Evolutionary conservation across 2,797 vertebrate species (phyloP).

Genomic region (Neosilurus hyrtlii): DNA sequence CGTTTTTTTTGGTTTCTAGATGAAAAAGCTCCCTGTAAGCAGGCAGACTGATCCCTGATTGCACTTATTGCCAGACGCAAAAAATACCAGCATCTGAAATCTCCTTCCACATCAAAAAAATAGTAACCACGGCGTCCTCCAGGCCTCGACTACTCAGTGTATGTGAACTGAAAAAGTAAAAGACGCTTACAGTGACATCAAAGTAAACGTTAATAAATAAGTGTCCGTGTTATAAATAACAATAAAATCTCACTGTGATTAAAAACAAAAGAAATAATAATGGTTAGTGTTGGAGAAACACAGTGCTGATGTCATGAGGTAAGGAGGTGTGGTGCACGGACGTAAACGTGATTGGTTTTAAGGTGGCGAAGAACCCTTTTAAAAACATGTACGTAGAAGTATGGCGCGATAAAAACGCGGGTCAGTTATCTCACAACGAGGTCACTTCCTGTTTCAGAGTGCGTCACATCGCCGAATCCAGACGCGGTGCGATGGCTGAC

Average conservation of each 20-base stretch:
- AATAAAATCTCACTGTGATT: neutral
- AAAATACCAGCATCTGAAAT: neutral
- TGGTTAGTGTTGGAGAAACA: slow-evolving; percentile 8
- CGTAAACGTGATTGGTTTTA: neutral
- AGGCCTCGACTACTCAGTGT: neutral
- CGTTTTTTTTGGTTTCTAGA: neutral
- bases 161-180: neutral
- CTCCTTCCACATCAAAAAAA: no score
- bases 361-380: neutral
- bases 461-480: neutral
- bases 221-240: neutral
- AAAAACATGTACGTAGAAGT: neutral
- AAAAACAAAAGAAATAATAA: neutral
- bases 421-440: neutral
- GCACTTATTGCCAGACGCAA: slow-evolving; percentile 16
- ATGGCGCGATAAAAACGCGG: no score
- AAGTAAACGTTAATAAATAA: slow-evolving; percentile 18
- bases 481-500: no score
- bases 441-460: neutral
- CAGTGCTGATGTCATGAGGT: slow-evolving; percentile 2
- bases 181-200: no score
- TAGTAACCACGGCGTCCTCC: neutral
- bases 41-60: slow-evolving; percentile 4
- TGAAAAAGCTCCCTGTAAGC: neutral
- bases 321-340: neutral